phyloP scores from a whole-genome alignment of 2,797 vertebrate species.

The Sebastes miniatus region DNA sequence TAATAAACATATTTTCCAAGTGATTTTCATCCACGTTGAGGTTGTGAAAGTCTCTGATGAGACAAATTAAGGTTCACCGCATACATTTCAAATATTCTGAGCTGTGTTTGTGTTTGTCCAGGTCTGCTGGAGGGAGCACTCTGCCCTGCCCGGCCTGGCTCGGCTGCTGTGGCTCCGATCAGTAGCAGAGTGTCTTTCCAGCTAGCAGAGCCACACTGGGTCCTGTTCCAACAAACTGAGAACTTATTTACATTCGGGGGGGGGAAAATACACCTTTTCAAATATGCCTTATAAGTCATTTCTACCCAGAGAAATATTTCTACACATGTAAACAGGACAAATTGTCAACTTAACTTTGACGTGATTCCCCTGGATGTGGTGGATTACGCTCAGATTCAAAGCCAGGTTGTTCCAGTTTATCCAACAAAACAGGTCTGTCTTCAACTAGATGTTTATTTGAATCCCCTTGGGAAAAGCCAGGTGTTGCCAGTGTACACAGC shows the following conservation, averaged over 20 bases:
- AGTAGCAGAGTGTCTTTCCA: constrained; percentile 77
- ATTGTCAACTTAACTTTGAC: constrained; percentile 77
- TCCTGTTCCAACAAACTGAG: constrained; percentile 72
- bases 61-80: constrained; percentile 61
- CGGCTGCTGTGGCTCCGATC: constrained; percentile 51
- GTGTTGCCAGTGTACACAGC: constrained; percentile 78
- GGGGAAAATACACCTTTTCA: constrained; percentile 67
- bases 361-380: constrained; percentile 77
- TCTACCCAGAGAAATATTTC: constrained; percentile 72
- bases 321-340: constrained; percentile 76
- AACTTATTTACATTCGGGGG: constrained; percentile 70
- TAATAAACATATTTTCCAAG: constrained; percentile 56
- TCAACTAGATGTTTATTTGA: constrained; percentile 75
- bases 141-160: constrained; percentile 61
- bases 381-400: constrained; percentile 73
- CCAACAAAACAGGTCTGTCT: constrained; percentile 79
- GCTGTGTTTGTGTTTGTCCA: constrained; percentile 71
- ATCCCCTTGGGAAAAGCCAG: constrained; percentile 68
- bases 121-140: constrained; percentile 59
- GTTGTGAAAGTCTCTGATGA: constrained; percentile 60
- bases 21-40: constrained; percentile 47
- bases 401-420: constrained; percentile 76
- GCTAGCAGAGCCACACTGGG: constrained; percentile 49
- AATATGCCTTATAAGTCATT: constrained; percentile 69
- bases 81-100: constrained; percentile 69